Conservation (phyloP, 2,113 vertebrate genomes). For the Dinomys branickii region DNA sequence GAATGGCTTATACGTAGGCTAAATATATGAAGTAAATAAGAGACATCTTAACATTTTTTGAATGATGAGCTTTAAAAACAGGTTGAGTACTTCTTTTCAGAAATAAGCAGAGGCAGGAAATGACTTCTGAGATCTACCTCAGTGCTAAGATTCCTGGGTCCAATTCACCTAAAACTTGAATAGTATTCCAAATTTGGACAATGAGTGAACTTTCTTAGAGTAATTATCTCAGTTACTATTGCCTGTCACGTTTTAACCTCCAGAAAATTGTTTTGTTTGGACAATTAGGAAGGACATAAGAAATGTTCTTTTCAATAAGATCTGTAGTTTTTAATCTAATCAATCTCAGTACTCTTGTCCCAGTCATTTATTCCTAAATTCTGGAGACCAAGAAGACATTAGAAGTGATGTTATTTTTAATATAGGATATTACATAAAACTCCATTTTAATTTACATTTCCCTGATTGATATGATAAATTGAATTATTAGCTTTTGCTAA, state of each 20-base stretch:
- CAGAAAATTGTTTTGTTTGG: neutral
- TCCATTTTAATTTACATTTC: slow-evolving; percentile 63
- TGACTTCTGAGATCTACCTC: slow-evolving; percentile 28
- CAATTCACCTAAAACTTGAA: slow-evolving; percentile 39
- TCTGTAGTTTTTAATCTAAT: slow-evolving; percentile 29
- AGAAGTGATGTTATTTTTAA: neutral
- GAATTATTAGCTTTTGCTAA: slow-evolving; percentile 80
- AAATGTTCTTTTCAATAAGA: slow-evolving; percentile 42
- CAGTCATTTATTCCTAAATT: neutral
- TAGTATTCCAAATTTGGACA: slow-evolving; percentile 38
- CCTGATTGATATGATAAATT: slow-evolving; percentile 76
- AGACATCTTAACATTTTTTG: slow-evolving; percentile 41
- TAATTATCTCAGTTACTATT: slow-evolving; percentile 41
- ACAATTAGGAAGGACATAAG: slow-evolving; percentile 18
- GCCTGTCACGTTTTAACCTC: slow-evolving; percentile 23
- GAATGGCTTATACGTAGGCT: slow-evolving; percentile 14
- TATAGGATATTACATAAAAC: slow-evolving; percentile 51
- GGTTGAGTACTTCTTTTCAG: slow-evolving; percentile 41
- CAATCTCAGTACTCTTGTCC: neutral
- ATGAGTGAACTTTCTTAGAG: slow-evolving; percentile 21
- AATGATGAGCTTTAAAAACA: slow-evolving; percentile 47
- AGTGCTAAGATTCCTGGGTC: slow-evolving; percentile 4
- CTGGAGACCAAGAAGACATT: slow-evolving; percentile 41
- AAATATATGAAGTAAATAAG: slow-evolving; percentile 36
- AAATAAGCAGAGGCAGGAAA: neutral